Conservation (phyloP, 1,140 invertebrate species). For the Nasonia giraulti region DNA sequence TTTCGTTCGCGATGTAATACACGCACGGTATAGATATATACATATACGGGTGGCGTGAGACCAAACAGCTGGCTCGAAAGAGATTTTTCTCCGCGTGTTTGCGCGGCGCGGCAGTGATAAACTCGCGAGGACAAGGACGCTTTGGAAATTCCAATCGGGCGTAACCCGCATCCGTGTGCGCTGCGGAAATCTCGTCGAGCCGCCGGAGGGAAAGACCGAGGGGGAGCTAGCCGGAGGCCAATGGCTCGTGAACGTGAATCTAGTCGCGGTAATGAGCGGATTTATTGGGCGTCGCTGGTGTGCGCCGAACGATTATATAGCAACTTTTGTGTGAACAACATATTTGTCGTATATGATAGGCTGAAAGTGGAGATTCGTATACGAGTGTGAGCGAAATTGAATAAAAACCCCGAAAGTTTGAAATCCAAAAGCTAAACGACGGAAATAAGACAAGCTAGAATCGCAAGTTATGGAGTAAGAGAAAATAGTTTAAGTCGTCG, state of each 20-base stretch:
- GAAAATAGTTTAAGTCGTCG: background rate
- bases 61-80: background rate
- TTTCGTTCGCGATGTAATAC: background rate
- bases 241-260: background rate
- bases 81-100: background rate
- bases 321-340: too few relatives aligned
- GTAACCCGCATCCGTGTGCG: background rate
- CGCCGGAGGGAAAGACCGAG: background rate
- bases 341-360: too few relatives aligned
- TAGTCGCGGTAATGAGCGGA: background rate
- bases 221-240: background rate
- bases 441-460: background rate
- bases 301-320: too few relatives aligned
- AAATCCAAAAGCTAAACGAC: background rate
- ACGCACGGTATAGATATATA: background rate
- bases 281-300: background rate
- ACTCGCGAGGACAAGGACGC: background rate
- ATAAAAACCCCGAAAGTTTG: too few relatives aligned
- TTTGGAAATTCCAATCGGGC: conserved; percentile 22
- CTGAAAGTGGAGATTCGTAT: too few relatives aligned
- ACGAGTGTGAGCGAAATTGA: too few relatives aligned
- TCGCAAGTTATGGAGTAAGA: background rate
- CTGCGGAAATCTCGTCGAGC: background rate
- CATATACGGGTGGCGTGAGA: background rate
- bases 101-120: background rate